Evolutionary conservation across 1,140 invertebrate species (phyloP), one percentile per base, ranked within the genome.

Genomic region (Aplysia californica): DNA sequence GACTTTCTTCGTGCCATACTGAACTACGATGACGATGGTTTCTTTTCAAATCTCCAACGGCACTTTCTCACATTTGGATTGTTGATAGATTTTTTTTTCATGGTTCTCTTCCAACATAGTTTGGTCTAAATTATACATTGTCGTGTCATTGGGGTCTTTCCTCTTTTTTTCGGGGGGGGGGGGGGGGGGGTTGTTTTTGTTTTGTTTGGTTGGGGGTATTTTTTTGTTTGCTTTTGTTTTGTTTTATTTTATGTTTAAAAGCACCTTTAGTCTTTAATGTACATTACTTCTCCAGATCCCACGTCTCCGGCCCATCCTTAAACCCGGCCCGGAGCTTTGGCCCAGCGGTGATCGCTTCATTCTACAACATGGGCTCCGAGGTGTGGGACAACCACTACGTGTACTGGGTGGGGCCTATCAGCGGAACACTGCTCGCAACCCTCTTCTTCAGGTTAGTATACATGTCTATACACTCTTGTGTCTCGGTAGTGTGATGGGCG

Each of bases 261-360:
- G 29, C 10, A 15, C 18, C 29, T 18, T 61, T 26, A 29, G 15
- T 26, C 10, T 61, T 10, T 10, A 61, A 18, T 18, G 10, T 29
- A 10, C 29, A 18, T 61, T 10, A 18, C 18, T 61, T 18, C 10
- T 10, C 5, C 5, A 18, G 23, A 15, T 67, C 15, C 10, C 15
- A 36, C 38, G 65, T 67, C 65, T 18, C 5, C 18, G 90, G 89
- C 15, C 88, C 87, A 3, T 88, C 87, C 6, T 88, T 90, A 89
- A 90, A 90, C 77, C 90, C 90, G 35, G 90, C 89, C 15, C 78
- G 90, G 64, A 89, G n/a, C n/a, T n/a, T n/a, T n/a, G n/a, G n/a
- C n/a, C n/a, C n/a, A n/a, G n/a, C n/a, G n/a, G n/a, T n/a, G 87
- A 73, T 85, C 90, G 69, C 89, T 89, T 3, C 89, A 89, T 15